Conservation (phyloP, 2,113 vertebrate species). For the Trachemys scripta region DNA sequence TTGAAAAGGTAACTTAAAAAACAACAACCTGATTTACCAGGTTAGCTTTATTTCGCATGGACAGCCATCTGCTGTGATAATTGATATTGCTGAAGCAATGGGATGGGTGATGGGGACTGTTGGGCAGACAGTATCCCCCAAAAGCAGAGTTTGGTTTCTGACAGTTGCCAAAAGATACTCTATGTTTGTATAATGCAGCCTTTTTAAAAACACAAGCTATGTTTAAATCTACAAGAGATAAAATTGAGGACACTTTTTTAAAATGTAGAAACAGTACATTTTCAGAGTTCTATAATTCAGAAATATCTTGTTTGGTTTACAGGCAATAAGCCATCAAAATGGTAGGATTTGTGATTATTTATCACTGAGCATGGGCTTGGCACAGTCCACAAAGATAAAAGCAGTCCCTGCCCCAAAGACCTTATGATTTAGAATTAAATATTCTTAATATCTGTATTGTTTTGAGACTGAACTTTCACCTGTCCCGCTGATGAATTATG, state of each 20-base stretch:
- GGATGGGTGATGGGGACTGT: neutral
- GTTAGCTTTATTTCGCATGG: neutral
- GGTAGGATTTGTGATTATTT: neutral
- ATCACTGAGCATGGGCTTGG: neutral
- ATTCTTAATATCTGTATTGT: constrained; percentile 22
- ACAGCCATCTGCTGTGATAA: neutral
- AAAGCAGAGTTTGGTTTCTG: neutral
- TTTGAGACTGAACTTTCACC: neutral
- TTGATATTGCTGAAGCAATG: neutral
- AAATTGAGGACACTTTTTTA: neutral
- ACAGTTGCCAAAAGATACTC: neutral
- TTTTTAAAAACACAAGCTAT: neutral
- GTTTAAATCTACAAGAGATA: constrained; percentile 18
- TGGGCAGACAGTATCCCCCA: neutral
- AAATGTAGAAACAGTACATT: neutral
- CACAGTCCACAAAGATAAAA: constrained; percentile 40
- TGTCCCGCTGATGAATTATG: neutral
- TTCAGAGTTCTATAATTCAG: constrained; percentile 30
- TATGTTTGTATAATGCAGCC: neutral
- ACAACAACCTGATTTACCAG: neutral
- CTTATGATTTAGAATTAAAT: neutral
- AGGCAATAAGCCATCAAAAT: constrained; percentile 3
- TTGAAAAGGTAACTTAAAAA: neutral
- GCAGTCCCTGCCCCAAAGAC: neutral
- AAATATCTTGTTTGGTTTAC: neutral